Evolutionary conservation across 2,113 vertebrate genomes (phyloP).

Genomic region (Dendrocopos noguchii): DNA sequence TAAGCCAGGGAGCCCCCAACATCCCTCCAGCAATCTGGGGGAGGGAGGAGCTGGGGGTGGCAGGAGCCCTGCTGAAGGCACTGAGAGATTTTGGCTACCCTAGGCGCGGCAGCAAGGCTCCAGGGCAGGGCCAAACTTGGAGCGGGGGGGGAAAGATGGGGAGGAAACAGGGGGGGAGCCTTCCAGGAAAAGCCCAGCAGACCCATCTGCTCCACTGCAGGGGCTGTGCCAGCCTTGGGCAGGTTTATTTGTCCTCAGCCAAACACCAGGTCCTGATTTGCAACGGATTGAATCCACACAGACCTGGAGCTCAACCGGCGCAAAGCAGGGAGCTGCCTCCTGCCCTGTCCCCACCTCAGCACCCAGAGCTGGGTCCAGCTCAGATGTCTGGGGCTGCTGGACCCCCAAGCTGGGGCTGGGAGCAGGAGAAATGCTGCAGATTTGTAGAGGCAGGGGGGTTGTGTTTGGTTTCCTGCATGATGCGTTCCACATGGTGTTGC

Average conservation of each 20-base stretch:
- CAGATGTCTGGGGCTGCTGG: background rate
- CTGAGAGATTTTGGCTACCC: background rate
- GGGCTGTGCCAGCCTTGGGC: background rate
- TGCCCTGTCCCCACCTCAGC: rapidly evolving
- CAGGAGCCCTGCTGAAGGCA: background rate
- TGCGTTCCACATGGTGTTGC: conserved; percentile 67
- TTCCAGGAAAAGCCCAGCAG: background rate
- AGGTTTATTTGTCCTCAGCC: background rate
- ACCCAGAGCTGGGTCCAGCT: background rate
- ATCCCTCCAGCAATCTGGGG: rapidly evolving
- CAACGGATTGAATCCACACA: background rate
- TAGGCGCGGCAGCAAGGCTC: rapidly evolving
- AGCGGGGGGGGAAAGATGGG: background rate
- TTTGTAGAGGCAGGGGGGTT: conserved; percentile 37
- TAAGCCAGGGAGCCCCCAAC: background rate
- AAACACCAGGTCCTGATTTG: background rate
- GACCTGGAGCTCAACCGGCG: background rate
- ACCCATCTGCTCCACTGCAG: background rate
- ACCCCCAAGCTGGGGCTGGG: background rate
- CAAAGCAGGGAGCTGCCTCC: background rate
- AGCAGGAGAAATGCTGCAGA: background rate
- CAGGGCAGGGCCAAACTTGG: background rate
- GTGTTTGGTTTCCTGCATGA: conserved; percentile 56
- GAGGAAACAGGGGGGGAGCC: background rate
- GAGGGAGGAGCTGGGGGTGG: too few species aligned